Conservation (phyloP, 2,888 invertebrate genomes). For the Macaria notata region DNA sequence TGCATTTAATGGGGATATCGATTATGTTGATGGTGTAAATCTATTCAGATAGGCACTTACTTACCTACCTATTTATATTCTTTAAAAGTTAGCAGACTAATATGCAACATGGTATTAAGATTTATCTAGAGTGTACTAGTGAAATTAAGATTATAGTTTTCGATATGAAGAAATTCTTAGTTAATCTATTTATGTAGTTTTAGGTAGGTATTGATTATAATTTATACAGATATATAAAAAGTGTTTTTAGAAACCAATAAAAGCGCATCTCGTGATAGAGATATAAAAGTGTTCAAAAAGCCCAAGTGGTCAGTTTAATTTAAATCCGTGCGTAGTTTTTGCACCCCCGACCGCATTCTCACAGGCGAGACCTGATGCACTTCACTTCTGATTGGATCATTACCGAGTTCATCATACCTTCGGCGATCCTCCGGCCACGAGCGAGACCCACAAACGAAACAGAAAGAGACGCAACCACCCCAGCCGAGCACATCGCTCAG, state of each 20-base stretch:
- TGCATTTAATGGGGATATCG: slow-evolving; percentile 15
- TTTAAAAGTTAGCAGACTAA: too few relatives aligned
- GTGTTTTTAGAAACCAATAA: neutral
- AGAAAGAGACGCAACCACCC: slow-evolving; percentile 50
- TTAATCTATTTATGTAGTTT: too few relatives aligned
- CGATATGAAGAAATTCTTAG: too few relatives aligned
- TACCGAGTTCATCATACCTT: slow-evolving; percentile 82
- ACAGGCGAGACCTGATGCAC: slow-evolving; percentile 79
- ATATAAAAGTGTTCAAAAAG: slow-evolving; percentile 46
- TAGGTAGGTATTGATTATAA: too few relatives aligned
- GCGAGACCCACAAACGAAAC: slow-evolving; percentile 46
- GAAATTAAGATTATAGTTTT: too few relatives aligned
- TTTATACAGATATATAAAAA: too few relatives aligned
- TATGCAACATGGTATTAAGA: too few relatives aligned
- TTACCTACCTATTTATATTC: too few relatives aligned
- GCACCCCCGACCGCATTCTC: slow-evolving; percentile 82
- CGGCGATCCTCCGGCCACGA: slow-evolving; percentile 74
- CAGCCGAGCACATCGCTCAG: slow-evolving; percentile 69
- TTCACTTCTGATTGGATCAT: slow-evolving; percentile 83
- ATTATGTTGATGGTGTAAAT: too few relatives aligned
- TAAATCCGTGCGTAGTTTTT: slow-evolving; percentile 79
- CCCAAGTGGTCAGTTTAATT: slow-evolving; percentile 74
- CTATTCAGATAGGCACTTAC: too few relatives aligned
- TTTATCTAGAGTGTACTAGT: too few relatives aligned
- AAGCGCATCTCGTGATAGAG: neutral